Conservation (phyloP, 2,113 vertebrate genomes). For the Ciconia stormi region DNA sequence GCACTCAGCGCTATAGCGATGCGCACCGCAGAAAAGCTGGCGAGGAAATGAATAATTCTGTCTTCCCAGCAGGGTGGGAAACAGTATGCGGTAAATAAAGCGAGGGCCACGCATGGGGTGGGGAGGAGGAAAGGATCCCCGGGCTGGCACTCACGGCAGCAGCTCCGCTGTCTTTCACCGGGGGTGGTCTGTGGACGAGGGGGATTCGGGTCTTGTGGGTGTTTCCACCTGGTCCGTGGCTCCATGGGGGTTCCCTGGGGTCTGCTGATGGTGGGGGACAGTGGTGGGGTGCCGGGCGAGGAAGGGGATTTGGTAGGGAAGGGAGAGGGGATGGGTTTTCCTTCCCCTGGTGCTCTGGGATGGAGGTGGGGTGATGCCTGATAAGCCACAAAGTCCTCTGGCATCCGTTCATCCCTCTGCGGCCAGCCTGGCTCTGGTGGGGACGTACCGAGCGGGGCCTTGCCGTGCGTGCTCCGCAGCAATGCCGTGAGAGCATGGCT, state of each 20-base stretch:
- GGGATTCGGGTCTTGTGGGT: fast-evolving
- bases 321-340: not conserved
- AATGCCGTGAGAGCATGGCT: not conserved
- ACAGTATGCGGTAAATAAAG: not conserved
- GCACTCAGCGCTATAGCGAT: not conserved
- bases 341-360: not conserved
- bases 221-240: not conserved
- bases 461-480: fast-evolving
- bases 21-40: not conserved
- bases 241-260: not conserved
- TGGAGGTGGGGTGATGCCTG: not conserved
- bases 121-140: not conserved
- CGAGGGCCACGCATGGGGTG: fast-evolving
- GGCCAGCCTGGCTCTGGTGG: not conserved
- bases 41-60: not conserved
- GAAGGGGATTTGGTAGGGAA: not conserved
- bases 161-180: fast-evolving
- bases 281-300: not conserved
- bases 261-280: not conserved
- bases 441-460: fast-evolving
- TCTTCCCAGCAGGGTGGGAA: not conserved
- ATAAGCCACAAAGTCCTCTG: fast-evolving
- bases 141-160: fast-evolving
- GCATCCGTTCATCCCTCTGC: fast-evolving
- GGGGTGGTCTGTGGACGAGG: fast-evolving